Evolutionary conservation across 2,113 vertebrate species (phyloP).

Genomic region (Crotalus helleri): DNA sequence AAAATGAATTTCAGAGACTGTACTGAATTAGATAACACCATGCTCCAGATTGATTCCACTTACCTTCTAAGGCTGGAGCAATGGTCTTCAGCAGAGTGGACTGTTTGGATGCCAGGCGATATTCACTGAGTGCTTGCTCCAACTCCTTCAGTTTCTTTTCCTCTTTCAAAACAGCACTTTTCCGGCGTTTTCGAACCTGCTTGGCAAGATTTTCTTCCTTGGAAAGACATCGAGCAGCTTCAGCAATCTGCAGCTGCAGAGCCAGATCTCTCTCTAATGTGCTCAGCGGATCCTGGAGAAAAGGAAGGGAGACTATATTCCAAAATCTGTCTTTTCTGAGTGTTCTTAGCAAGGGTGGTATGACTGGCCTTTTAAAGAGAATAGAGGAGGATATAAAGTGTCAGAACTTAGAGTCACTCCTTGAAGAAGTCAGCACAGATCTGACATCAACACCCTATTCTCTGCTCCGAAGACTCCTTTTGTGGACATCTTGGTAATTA

Average conservation of each 20-base stretch:
- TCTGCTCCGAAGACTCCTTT: not conserved
- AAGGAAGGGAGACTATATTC: rapidly evolving
- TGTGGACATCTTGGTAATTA: not conserved
- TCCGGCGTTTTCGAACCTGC: slow-evolving; percentile 79
- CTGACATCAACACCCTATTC: no score
- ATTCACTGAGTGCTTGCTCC: slow-evolving; percentile 76
- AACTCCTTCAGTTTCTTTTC: slow-evolving; percentile 85
- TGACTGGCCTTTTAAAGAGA: not conserved
- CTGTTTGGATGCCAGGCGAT: slow-evolving; percentile 59
- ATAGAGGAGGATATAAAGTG: no score
- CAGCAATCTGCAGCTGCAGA: slow-evolving; percentile 84
- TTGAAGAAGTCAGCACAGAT: not conserved
- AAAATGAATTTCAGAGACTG: not conserved
- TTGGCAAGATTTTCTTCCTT: slow-evolving; percentile 81
- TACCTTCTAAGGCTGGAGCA: slow-evolving; percentile 40
- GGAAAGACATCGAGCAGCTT: slow-evolving; percentile 80
- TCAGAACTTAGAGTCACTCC: not conserved
- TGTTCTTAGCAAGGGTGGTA: not conserved
- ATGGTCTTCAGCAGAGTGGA: slow-evolving; percentile 12
- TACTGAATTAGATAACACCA: not conserved
- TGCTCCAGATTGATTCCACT: not conserved
- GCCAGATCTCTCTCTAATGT: slow-evolving; percentile 82
- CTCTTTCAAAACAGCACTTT: slow-evolving; percentile 77
- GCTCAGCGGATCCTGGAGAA: slow-evolving; percentile 77
- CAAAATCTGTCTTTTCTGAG: not conserved